Conservation (phyloP, 2,113 vertebrate species). For the Upupa epops region DNA sequence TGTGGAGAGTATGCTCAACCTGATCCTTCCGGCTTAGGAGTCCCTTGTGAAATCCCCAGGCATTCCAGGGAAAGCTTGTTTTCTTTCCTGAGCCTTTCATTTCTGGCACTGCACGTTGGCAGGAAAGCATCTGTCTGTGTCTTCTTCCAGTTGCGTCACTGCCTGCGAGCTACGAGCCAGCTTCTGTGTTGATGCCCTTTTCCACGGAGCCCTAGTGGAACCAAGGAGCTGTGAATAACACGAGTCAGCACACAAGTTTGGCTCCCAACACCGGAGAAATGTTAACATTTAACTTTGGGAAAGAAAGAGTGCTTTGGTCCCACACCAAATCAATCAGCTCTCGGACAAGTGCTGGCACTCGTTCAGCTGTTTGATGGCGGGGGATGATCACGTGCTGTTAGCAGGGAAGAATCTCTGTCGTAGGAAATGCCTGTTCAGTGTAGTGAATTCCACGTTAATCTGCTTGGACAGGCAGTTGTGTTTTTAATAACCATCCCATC, state of each 20-base stretch:
- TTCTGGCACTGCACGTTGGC: background rate
- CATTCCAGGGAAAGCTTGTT: constrained; percentile 2
- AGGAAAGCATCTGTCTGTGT: constrained; percentile 17
- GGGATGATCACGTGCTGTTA: background rate
- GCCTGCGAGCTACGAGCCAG: background rate
- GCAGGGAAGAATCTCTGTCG: background rate
- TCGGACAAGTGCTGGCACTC: background rate
- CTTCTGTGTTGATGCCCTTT: constrained; percentile 17
- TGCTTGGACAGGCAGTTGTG: background rate
- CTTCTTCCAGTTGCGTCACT: constrained; percentile 28
- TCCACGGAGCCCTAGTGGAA: background rate
- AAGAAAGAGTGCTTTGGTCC: background rate
- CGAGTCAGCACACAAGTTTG: constrained; percentile 4
- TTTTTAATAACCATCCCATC: background rate
- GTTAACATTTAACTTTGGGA: background rate
- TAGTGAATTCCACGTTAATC: background rate
- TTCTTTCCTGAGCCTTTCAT: constrained; percentile 13
- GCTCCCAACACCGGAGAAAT: background rate
- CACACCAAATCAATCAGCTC: background rate
- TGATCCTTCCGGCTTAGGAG: background rate
- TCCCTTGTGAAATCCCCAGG: background rate
- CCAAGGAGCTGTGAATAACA: background rate
- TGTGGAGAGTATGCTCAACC: background rate
- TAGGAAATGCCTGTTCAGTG: background rate
- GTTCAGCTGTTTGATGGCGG: background rate